Evolutionary conservation across 2,113 vertebrate species (phyloP), one percentile per base, ranked within the genome.

Genomic region (human (Homo sapiens)): DNA sequence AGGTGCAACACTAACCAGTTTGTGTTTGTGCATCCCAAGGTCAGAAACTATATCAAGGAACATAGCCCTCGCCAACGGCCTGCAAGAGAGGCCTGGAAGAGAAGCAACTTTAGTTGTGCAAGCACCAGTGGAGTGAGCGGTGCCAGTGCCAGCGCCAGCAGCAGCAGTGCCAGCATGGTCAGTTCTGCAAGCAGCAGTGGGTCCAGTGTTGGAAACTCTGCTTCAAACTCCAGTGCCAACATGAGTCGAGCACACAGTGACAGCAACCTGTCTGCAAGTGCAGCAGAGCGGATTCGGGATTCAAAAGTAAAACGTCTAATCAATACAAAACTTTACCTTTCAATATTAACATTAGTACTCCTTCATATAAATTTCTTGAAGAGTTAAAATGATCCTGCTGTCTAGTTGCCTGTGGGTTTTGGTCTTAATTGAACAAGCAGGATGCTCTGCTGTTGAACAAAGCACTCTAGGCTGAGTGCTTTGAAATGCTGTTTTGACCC

Each of bases 231-330:
- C 72, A 99, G 99, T 45, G 99, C 99, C 98, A 99, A 99, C 99
- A 99, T 99, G 98, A 99, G 99, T 98, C 99, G 99, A 97, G 99
- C 99, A 0, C 99, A 99, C 99, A 99, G 99, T 0, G 99, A 99
- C 52, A 99, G 99, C 50, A 99, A 99, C 98, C 98, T 99, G 85
- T 99, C 99, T 57, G 98, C 99, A 43, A 99, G 99, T 48, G 99
- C 99, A 70, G 99, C 99, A 1, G 99, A 99, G 95, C 99, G 99
- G 83, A 99, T 99, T 98, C 98, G 99, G 96, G 99, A 99, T 98
- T 99, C 99, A 50, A 99, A 99, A 99, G 99, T 99, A 99, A 99
- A 98, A 80, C 52, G 93, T 96, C 91, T 96, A 43, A 75, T 97
- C 76, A 14, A 73, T 94, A 57, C 64, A 20, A 89, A 98, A 83